A percentile compares a stretch with the other conserved stretches of the same genome.
Evolutionary conservation across 2,888 invertebrate species (phyloP).

Genomic region (Tolmerus cingulatus): DNA sequence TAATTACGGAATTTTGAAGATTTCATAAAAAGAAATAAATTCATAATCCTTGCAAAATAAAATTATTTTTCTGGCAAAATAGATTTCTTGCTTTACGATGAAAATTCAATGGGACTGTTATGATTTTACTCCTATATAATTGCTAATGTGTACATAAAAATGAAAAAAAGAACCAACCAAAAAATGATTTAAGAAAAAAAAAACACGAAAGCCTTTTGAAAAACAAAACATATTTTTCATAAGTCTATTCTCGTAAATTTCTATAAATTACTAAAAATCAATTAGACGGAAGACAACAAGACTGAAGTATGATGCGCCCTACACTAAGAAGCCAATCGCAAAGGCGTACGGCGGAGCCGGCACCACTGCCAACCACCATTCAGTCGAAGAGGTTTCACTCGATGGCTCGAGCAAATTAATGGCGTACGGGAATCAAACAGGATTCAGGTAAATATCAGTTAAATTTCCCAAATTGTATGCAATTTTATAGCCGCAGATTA

Average conservation of each 20-base stretch:
- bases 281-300: slow-evolving; percentile 87
- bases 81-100: not conserved
- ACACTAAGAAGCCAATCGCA: slow-evolving; percentile 82
- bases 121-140: slow-evolving; percentile 5
- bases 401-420: slow-evolving; percentile 85
- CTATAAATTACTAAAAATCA: slow-evolving; percentile 48
- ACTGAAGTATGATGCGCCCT: slow-evolving; percentile 88
- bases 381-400: slow-evolving; percentile 80
- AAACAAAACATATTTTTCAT: slow-evolving; percentile 46
- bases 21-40: not conserved
- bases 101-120: slow-evolving; percentile 15
- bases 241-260: slow-evolving; percentile 48
- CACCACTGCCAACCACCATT: slow-evolving; percentile 74
- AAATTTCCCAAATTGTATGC: not conserved
- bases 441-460: slow-evolving; percentile 70
- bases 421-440: slow-evolving; percentile 73
- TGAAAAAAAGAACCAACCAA: slow-evolving; percentile 43
- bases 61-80: slow-evolving; percentile 24
- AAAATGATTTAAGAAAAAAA: slow-evolving; percentile 17
- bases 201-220: slow-evolving; percentile 54
- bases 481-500: slow-evolving; percentile 8
- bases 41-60: not conserved
- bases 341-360: slow-evolving; percentile 72
- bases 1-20: not conserved
- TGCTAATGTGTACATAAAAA: slow-evolving; percentile 34